A percentile compares a stretch with the other conserved stretches of the same genome.
Evolutionary conservation across 2,888 invertebrate species (phyloP).

Genomic region (Xestia xanthographa): DNA sequence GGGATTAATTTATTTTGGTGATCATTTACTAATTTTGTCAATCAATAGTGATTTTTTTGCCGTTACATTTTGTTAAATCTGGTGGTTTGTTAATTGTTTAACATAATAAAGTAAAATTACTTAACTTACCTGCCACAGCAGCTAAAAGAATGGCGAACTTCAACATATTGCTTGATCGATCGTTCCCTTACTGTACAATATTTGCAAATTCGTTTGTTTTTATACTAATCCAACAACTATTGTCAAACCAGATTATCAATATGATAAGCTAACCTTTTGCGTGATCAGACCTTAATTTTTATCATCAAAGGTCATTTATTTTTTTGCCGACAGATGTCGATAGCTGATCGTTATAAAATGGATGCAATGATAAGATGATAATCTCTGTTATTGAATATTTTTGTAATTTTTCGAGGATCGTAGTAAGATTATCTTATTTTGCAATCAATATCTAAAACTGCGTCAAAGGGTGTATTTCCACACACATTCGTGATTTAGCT

Average conservation of each 20-base stretch:
- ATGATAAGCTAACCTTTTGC: slow-evolving; percentile 13
- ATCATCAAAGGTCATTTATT: slow-evolving; percentile 49
- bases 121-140: slow-evolving; percentile 65
- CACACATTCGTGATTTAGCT: no score
- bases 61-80: no score
- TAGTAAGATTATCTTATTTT: no score
- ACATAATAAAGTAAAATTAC: neutral
- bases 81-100: no score
- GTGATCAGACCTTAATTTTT: slow-evolving; percentile 9
- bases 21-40: no score
- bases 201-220: slow-evolving; percentile 27
- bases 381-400: slow-evolving; percentile 17
- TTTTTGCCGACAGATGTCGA: slow-evolving; percentile 42
- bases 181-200: slow-evolving; percentile 20
- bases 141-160: slow-evolving; percentile 59
- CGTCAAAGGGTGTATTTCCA: no score
- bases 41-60: no score
- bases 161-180: slow-evolving; percentile 46
- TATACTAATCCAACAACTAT: slow-evolving; percentile 32
- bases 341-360: slow-evolving; percentile 34
- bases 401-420: neutral
- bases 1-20: no score
- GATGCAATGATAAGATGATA: slow-evolving; percentile 50
- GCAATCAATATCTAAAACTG: no score
- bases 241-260: slow-evolving; percentile 19